Evolutionary conservation across 2,797 vertebrate species (phyloP).

Genomic region (Argya squamiceps): DNA sequence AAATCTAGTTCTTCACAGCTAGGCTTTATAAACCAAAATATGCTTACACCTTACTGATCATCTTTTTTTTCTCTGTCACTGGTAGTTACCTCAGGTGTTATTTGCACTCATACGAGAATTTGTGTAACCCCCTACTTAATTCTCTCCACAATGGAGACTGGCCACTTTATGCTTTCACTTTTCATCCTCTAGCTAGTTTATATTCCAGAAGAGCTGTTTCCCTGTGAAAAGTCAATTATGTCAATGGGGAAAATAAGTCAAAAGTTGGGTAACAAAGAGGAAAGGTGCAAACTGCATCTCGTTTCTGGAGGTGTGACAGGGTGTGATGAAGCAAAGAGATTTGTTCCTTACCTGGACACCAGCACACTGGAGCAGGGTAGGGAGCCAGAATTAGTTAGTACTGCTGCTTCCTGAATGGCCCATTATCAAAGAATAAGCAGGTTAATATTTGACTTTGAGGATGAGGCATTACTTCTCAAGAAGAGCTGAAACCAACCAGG

Average conservation of each 20-base stretch:
- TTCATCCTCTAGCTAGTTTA: neutral
- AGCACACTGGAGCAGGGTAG: neutral
- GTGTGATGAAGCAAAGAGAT: neutral
- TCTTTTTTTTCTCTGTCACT: neutral
- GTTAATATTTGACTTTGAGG: neutral
- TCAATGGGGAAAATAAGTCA: neutral
- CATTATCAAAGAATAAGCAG: neutral
- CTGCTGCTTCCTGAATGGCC: neutral
- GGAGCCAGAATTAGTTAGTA: neutral
- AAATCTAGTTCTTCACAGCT: neutral
- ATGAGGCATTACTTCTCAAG: neutral
- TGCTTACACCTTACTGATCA: neutral
- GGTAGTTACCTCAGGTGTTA: neutral
- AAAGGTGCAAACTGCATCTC: neutral
- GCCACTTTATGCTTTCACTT: neutral
- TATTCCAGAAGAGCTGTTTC: neutral
- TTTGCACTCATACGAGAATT: neutral
- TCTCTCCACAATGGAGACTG: neutral
- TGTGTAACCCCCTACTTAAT: neutral
- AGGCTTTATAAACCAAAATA: neutral
- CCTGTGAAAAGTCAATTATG: neutral
- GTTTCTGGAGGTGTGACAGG: neutral
- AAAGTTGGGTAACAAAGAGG: neutral
- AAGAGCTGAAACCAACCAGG: neutral
- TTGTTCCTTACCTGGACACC: neutral